phyloP scores from a whole-genome alignment of 2,797 vertebrate species.

The Rousettus madagascariensis region DNA sequence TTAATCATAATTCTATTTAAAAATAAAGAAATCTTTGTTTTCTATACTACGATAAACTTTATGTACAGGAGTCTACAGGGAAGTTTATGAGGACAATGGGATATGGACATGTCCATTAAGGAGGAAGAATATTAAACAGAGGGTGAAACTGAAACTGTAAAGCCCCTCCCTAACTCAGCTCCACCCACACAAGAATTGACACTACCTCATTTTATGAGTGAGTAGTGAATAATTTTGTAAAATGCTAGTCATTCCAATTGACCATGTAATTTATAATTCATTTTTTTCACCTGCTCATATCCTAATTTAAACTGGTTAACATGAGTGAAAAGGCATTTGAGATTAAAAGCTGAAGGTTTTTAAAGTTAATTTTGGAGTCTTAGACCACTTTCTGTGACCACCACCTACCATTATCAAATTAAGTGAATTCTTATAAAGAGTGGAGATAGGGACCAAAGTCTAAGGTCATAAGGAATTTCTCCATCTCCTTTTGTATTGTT shows the following conservation, averaged over 20 bases:
- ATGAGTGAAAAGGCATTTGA: background rate
- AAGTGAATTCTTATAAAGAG: background rate
- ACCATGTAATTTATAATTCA: background rate
- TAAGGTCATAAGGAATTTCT: background rate
- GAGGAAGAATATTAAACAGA: background rate
- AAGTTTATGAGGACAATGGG: background rate
- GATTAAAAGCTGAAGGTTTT: background rate
- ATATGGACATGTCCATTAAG: background rate
- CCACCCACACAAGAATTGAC: constrained; percentile 7
- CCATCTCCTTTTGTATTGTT: background rate
- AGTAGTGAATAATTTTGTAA: constrained; percentile 34
- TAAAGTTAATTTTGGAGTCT: background rate
- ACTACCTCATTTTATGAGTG: background rate
- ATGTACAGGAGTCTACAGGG: background rate
- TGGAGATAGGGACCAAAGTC: background rate
- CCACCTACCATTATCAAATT: background rate
- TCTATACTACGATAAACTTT: background rate
- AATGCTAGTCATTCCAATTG: background rate
- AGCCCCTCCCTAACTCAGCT: background rate
- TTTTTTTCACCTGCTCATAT: background rate
- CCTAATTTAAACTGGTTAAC: constrained; percentile 40
- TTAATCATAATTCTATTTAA: constrained; percentile 9
- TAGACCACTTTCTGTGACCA: background rate
- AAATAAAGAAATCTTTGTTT: background rate
- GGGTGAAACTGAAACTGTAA: background rate